Conservation (phyloP, 2,113 vertebrate genomes). For the Zeus faber region DNA sequence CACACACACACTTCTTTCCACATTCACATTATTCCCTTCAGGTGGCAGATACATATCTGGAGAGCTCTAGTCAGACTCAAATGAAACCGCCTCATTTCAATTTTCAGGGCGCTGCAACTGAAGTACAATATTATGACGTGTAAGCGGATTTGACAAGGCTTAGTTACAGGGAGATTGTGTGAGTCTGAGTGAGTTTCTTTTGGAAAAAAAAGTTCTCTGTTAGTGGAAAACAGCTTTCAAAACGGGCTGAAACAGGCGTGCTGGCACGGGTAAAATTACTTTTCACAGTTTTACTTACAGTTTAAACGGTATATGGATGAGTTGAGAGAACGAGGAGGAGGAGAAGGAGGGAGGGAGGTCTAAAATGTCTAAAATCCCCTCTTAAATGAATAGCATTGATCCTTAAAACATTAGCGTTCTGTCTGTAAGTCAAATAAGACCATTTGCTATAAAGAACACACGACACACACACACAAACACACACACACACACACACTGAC, state of each 20-base stretch:
- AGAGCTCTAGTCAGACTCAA: neutral
- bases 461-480: neutral
- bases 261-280: too few relatives aligned
- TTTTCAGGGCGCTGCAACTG: neutral
- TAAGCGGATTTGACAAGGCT: neutral
- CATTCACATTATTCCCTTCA: neutral
- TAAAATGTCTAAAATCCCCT: too few relatives aligned
- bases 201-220: neutral
- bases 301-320: too few relatives aligned
- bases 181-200: neutral
- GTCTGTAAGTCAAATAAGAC: too few relatives aligned
- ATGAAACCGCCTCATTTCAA: neutral
- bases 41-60: neutral
- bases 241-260: too few relatives aligned
- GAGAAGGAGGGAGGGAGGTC: too few relatives aligned
- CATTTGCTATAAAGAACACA: too few relatives aligned
- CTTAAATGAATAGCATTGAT: too few relatives aligned
- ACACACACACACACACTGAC: neutral
- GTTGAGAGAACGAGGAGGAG: too few relatives aligned
- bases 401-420: too few relatives aligned
- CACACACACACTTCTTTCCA: neutral
- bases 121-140: neutral
- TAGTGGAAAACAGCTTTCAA: neutral
- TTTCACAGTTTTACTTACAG: too few relatives aligned
- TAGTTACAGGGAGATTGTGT: neutral